Percentiles rank a stretch among this genome's conserved stretches.
These are phyloP conservation scores for Drosophila sulfurigaster DNA, from an alignment of 1,140 invertebrate species.

Conservation along the genomic window DNA sequence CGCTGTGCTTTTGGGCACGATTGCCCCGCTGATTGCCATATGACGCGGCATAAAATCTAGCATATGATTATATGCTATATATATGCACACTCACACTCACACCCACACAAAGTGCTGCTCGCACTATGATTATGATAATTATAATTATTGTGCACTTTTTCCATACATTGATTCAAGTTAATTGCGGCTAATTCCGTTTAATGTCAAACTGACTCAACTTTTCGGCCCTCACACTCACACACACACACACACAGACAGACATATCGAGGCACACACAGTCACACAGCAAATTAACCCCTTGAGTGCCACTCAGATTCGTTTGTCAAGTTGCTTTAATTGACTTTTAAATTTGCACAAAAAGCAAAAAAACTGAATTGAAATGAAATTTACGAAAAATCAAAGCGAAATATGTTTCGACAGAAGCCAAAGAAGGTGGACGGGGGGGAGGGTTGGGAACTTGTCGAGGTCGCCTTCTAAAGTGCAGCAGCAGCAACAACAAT, in stretches of 20 bases:
- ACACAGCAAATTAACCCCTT: constrained; percentile 77
- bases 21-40: constrained; percentile 68
- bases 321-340: constrained; percentile 82
- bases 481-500: constrained; percentile 62
- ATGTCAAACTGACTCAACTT: constrained; percentile 43
- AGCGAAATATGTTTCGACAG: constrained; percentile 66
- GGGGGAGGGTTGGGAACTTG: not conserved
- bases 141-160: constrained; percentile 49
- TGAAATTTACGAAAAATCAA: constrained; percentile 69
- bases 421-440: not conserved
- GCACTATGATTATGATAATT: constrained; percentile 26
- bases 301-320: constrained; percentile 72
- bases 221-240: constrained; percentile 28
- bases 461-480: constrained; percentile 41
- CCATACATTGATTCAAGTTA: constrained; percentile 50
- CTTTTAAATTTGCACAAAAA: constrained; percentile 73
- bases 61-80: constrained; percentile 61
- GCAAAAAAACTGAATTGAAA: constrained; percentile 25
- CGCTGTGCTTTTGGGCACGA: constrained; percentile 59
- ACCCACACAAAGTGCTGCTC: not conserved
- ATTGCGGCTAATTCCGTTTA: constrained; percentile 66
- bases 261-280: constrained; percentile 24
- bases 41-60: constrained; percentile 72
- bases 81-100: constrained; percentile 18
- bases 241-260: constrained; percentile 6